Percentiles rank a stretch among this genome's conserved stretches.
Evolutionary conservation across 2,113 vertebrate species (phyloP).

Genomic region (Strix aluco): DNA sequence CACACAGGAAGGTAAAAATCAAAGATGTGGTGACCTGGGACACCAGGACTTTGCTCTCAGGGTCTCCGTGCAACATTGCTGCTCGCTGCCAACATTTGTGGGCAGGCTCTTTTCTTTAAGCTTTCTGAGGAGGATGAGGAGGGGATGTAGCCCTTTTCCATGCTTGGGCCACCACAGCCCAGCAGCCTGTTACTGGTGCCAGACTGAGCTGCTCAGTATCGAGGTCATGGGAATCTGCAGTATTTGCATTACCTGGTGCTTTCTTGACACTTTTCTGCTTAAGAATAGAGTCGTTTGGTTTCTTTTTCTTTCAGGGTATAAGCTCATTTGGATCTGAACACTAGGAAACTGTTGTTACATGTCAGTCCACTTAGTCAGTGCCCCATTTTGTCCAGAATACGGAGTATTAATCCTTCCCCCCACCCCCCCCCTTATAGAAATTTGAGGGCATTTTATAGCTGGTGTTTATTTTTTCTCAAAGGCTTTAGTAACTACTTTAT

Average conservation of each 20-base stretch:
- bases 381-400: neutral
- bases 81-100: fast-evolving
- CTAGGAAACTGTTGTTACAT: neutral
- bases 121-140: neutral
- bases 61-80: neutral
- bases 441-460: neutral
- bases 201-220: neutral
- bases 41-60: neutral
- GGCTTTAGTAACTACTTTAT: neutral
- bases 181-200: neutral
- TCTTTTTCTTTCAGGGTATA: neutral
- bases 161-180: neutral
- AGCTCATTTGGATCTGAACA: neutral
- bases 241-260: neutral
- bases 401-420: neutral
- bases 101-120: neutral
- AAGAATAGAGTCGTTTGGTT: neutral
- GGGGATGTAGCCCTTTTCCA: neutral
- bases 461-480: neutral
- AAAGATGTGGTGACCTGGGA: neutral
- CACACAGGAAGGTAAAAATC: neutral
- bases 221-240: fast-evolving
- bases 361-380: neutral
- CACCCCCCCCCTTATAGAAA: neutral
- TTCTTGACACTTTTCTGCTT: neutral